Evolutionary conservation across 2,888 invertebrate species (phyloP).

Genomic region (Pharmacophagus antenor): DNA sequence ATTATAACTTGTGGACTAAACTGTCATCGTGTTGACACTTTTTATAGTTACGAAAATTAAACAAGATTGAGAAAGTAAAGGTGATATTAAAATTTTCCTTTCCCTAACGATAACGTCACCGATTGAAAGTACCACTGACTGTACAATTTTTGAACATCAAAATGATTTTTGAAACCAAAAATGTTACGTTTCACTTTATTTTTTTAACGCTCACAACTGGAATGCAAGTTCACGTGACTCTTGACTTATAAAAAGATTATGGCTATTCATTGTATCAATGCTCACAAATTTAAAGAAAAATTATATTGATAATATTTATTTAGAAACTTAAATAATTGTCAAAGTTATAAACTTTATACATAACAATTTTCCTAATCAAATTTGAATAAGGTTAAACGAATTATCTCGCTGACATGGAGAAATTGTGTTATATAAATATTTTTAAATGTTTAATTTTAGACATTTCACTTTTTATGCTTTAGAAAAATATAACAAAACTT

Average conservation of each 20-base stretch:
- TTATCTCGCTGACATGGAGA: neutral
- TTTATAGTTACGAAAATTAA: constrained; percentile 1
- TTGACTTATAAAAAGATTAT: neutral
- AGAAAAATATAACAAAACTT: neutral
- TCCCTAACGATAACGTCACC: constrained; percentile 16
- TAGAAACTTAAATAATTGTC: neutral
- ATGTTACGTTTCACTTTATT: constrained; percentile 22
- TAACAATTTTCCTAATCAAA: neutral
- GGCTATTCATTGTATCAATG: neutral
- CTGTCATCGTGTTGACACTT: neutral
- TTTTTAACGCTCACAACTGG: neutral
- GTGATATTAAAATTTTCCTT: constrained; percentile 22
- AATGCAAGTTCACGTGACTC: neutral
- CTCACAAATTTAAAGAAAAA: neutral
- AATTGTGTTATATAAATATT: neutral
- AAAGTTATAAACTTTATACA: too few species aligned
- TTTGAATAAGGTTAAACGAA: neutral
- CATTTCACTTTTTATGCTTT: neutral
- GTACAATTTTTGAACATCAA: constrained; percentile 25
- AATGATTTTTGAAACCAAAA: constrained; percentile 15
- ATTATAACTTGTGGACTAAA: neutral
- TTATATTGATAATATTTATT: neutral
- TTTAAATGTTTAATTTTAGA: neutral
- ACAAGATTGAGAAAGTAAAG: constrained; percentile 19
- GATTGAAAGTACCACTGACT: constrained; percentile 28